Conservation (phyloP, 2,888 invertebrate genomes). For the Torymus auratus region DNA sequence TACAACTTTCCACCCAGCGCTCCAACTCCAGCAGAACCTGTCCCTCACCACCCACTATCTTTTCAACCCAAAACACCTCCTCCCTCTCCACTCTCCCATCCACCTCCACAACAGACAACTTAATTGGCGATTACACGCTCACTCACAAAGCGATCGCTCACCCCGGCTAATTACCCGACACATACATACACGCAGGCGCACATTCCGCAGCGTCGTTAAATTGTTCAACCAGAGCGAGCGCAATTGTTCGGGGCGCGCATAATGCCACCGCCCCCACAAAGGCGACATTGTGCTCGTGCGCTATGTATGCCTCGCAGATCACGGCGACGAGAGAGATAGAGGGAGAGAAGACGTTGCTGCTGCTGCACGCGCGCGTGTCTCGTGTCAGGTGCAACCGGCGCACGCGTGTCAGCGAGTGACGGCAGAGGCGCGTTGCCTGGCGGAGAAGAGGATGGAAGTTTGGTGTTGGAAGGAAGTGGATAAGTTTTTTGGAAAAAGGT, state of each 20-base stretch:
- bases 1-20: too few species aligned
- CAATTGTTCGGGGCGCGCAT: constrained; percentile 10
- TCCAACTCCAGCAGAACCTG: too few species aligned
- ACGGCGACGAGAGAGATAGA: not conserved
- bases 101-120: constrained; percentile 12
- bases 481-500: too few species aligned
- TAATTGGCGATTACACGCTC: constrained; percentile 50
- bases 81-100: too few species aligned
- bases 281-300: constrained; percentile 29
- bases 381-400: constrained; percentile 37
- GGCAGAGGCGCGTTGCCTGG: not conserved
- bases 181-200: too few species aligned
- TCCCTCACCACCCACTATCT: too few species aligned
- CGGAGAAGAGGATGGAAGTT: not conserved
- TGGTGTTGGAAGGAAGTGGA: too few species aligned
- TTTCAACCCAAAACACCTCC: too few species aligned
- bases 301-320: constrained; percentile 7
- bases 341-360: not conserved
- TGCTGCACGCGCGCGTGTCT: not conserved
- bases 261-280: constrained; percentile 22
- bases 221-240: constrained; percentile 18
- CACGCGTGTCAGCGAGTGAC: not conserved
- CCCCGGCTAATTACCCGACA: constrained; percentile 47
- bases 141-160: not conserved
- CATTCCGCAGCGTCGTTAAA: constrained; percentile 41